Base-by-base conservation (phyloP, 2,888 invertebrate genomes). In the Petrolisthes manimaculis region DNA sequence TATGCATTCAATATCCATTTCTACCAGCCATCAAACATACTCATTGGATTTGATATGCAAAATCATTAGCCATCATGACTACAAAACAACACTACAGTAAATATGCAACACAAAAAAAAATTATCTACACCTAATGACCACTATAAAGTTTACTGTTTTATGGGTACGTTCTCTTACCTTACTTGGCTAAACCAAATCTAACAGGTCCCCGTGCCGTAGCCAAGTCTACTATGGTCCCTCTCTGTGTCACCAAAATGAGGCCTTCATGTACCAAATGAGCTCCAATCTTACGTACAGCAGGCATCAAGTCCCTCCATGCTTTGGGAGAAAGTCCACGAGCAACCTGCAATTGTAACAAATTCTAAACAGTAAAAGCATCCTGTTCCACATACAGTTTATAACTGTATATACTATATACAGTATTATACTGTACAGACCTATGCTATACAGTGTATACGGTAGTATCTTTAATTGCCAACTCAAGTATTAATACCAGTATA, bases 261-360 rank as follows among this genome's bases (percentile, higher is more conserved):
- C 88, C 88, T 21, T 88, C 88, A 24, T 84, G 54, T 54, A 88
- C 88, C 37, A 88, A 75, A 74, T 81, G 80, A 8, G 84, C 69
- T 12, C 88, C 88, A 80, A 88, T 84, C 55, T 84, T 81, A 51
- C 88, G 80, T 8, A 88, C 88, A 12, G 74, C 56, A 74, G 88
- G 88, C 88, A 88, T 84, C 75, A 88, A 80, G 37, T 88, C 88
- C 21, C 88, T 37, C 88, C 87, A 87, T 12, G 87, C 83, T 37
- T 83, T 87, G 5, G 87, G 87, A 51, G 87, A 87, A 9, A 87
- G 88, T n/a, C 83, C 88, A 14, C 88, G 71, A 56, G 88, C 88
- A 56, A 88, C 88, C 88, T 88, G 80, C 12, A 79, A 74, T 79
- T 37, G 37, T 37, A 37, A 37, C 37, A 37, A 37, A 37, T 37